phyloP scores from a whole-genome alignment of 2,888 invertebrate species.

The Agrenia bidenticulata region DNA sequence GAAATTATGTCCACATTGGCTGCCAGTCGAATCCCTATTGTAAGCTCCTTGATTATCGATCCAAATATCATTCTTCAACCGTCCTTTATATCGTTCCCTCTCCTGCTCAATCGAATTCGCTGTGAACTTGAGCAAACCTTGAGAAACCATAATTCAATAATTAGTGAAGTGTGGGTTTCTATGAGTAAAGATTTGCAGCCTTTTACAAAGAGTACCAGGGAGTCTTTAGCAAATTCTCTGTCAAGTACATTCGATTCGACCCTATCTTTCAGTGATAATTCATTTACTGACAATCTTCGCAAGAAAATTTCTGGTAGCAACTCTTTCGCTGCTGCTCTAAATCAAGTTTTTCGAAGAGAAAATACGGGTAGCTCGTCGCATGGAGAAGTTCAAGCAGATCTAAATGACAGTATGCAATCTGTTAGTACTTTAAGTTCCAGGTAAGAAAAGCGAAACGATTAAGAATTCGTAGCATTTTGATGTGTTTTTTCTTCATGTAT shows the following conservation, averaged over 20 bases:
- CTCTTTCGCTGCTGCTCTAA: slow-evolving; percentile 27
- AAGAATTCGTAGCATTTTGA: too few species aligned
- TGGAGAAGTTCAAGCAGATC: background rate
- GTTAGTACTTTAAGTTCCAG: slow-evolving; percentile 20
- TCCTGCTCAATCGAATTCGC: slow-evolving; percentile 48
- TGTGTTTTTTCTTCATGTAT: background rate
- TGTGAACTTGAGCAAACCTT: slow-evolving; percentile 44
- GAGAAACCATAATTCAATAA: slow-evolving; percentile 23
- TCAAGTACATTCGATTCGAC: slow-evolving; percentile 14
- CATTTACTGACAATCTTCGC: slow-evolving; percentile 34
- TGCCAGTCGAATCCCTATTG: slow-evolving; percentile 46
- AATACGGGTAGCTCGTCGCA: background rate
- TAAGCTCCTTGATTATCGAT: slow-evolving; percentile 47
- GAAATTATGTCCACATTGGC: slow-evolving; percentile 47
- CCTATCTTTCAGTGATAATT: slow-evolving; percentile 28
- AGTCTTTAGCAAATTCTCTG: background rate
- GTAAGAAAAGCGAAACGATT: slow-evolving; percentile 16
- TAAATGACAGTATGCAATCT: slow-evolving; percentile 23
- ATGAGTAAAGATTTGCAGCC: slow-evolving; percentile 23
- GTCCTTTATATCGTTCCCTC: slow-evolving; percentile 47
- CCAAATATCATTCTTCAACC: slow-evolving; percentile 49
- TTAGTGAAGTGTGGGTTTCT: slow-evolving; percentile 41
- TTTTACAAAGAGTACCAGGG: background rate
- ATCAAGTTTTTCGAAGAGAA: slow-evolving; percentile 34
- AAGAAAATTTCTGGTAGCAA: slow-evolving; percentile 30